Evolutionary conservation across 2,113 vertebrate genomes (phyloP).

Genomic region (Pangasianodon gigas): DNA sequence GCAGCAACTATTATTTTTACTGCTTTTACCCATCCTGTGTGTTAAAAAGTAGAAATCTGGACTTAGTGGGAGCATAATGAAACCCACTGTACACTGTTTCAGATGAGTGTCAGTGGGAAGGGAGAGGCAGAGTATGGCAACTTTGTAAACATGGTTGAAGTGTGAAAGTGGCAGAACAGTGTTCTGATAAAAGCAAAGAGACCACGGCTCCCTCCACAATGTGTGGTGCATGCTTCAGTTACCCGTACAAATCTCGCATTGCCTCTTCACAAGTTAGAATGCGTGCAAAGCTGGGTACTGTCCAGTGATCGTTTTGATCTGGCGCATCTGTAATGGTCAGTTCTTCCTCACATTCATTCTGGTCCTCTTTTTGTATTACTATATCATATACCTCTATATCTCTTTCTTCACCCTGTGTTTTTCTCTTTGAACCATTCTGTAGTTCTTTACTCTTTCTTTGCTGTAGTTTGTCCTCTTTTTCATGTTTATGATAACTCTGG

Average conservation of each 20-base stretch:
- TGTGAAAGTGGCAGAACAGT: conserved; percentile 5
- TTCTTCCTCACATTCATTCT: conserved; percentile 20
- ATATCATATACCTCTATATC: not conserved
- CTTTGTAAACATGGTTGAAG: conserved; percentile 21
- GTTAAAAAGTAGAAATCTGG: not conserved
- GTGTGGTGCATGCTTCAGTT: conserved; percentile 20
- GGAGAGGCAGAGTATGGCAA: not conserved
- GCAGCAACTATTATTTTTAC: conserved; percentile 22
- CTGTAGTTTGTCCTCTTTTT: conserved; percentile 47
- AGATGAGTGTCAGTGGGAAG: not conserved
- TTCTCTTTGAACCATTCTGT: conserved; percentile 46
- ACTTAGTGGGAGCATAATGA: not conserved
- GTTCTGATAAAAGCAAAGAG: not conserved
- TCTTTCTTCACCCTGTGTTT: conserved; percentile 35
- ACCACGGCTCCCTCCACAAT: not conserved
- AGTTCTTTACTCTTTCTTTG: conserved; percentile 50
- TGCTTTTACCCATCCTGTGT: conserved; percentile 18
- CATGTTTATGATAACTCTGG: not conserved
- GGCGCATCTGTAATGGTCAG: conserved; percentile 50
- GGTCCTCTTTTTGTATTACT: conserved; percentile 25
- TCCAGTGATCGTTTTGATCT: conserved; percentile 77
- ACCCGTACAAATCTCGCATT: conserved; percentile 66
- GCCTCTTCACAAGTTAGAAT: conserved; percentile 74
- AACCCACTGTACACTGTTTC: not conserved
- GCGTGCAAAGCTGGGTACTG: conserved; percentile 78